Base-by-base conservation (phyloP, 1,140 invertebrate genomes). In the Acromyrmex echinatior region DNA sequence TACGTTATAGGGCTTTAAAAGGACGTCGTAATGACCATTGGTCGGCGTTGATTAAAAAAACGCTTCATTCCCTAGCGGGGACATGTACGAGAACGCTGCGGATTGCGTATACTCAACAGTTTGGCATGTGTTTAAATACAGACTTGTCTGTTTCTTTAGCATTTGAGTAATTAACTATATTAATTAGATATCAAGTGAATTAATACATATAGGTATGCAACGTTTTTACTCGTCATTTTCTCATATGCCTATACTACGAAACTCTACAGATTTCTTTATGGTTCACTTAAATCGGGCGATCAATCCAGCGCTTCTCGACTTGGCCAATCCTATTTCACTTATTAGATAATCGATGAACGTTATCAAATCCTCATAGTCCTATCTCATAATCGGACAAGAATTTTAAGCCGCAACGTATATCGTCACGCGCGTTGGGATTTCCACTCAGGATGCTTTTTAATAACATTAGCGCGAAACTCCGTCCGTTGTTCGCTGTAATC, bases 41-140 rank as follows among this genome's bases (percentile, higher is more conserved):
- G 87, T 79, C 84, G 87, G 81, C 88, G 91, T 94, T 94, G 92
- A 93, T 94, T 94, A 93, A 94, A 94, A 92, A 94, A 88, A 77
- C 25, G 84, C 87, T 79, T 84, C 89, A 78, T 80, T 78, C 65
- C 70, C 21, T 31, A 62, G 68, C 35, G 62, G 66, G 78, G 66
- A 14, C 56, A 65, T 18, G 12, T 16, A 45, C 14, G 66, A 25
- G 39, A 18, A 21, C 65, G 12, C 39, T 16, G 6, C 21, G 28
- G 31, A 21, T 21, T 80, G 66, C 66, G 79, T 49, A 6, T 7
- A 51, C 45, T 74, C 35, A 80, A 89, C 71, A 45, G 63, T 78
- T 76, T 73, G 70, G 25, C 81, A 28, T 53, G 66, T 58, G 74
- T 63, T 74, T 58, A 63, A 39, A n/a, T 25, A n/a, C 21, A 81